Conservation (phyloP, 2,888 invertebrate species). For the Plebejus argus region DNA sequence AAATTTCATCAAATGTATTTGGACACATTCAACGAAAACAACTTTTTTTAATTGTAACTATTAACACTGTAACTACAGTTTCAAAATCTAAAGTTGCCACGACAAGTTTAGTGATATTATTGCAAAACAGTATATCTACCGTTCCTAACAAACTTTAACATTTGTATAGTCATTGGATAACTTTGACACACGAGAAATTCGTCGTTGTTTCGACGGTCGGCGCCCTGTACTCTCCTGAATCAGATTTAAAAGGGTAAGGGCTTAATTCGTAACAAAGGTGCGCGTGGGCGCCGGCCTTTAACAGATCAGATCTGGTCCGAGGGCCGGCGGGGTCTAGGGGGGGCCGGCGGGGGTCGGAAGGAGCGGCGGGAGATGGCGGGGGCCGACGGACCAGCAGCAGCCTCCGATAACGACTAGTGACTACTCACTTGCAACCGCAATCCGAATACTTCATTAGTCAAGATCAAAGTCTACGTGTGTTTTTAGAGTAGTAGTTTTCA, state of each 20-base stretch:
- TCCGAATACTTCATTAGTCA: neutral
- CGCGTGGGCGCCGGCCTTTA: neutral
- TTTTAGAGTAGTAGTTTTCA: too few species aligned
- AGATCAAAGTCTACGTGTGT: neutral
- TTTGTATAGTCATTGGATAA: neutral
- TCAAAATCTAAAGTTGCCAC: too few species aligned
- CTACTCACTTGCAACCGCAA: neutral
- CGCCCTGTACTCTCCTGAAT: neutral
- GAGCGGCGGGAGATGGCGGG: too few species aligned
- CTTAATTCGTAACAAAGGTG: neutral
- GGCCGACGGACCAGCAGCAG: neutral
- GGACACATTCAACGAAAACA: too few species aligned
- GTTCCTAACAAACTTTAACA: neutral
- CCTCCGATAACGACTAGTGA: neutral
- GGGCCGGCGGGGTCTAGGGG: neutral
- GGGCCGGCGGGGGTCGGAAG: neutral
- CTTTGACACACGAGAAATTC: neutral
- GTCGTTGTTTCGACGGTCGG: neutral
- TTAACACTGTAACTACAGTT: too few species aligned
- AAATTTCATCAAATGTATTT: too few species aligned
- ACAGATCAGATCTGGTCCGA: slow-evolving; percentile 2
- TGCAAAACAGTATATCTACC: neutral
- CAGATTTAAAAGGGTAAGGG: slow-evolving; percentile 12
- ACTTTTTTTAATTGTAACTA: too few species aligned
- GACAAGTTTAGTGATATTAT: too few species aligned